Evolutionary conservation across 1,140 invertebrate species (phyloP), one percentile per base, ranked within the genome.

Genomic region (Agrilus planipennis): DNA sequence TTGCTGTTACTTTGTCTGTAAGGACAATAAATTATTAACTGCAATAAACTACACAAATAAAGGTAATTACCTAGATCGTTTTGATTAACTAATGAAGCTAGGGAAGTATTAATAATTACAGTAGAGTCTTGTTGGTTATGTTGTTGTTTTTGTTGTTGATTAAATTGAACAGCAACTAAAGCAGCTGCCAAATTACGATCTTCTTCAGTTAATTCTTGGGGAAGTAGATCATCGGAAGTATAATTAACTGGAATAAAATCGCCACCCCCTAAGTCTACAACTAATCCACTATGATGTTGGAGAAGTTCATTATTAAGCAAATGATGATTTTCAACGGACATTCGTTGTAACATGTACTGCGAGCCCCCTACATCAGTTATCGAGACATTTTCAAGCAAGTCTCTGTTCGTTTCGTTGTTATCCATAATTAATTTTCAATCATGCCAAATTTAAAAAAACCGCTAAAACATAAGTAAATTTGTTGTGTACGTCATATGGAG

Each of bases 131-230:
- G 50, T 34, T 53, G 49, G 2, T 49, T 31, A 17, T 67, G 66
- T 41, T 68, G 64, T 15, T 66, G 63, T 41, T 67, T 66, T 42
- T 67, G 64, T 42, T 67, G 65, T 34, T 69, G 65, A 36, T 61
- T 67, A n/a, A 70, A 54, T 41, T 71, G 68, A 1, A 69, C 68
- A 16, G 67, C 68, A 31, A 70, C 67, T 39, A 71, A 51, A 29
- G 68, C 67, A 17, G 67, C 64, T 30, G 67, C 67, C 31, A 70
- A 51, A 48, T 64, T 61, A 36, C 67, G 49, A 46, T 70, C 68
- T 43, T 70, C 68, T 42, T 71, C 68, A 11, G 65, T 68, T 34
- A 70, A 51, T 43, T 62, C 57, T 36, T 62, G 58, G 11, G 51
- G 45, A 4, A 61, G 39, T 12, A 62, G 45, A 41, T 58, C 57